Evolutionary conservation across 2,113 vertebrate genomes (phyloP), one percentile per base, ranked within the genome.

Genomic region (Ondatra zibethicus): DNA sequence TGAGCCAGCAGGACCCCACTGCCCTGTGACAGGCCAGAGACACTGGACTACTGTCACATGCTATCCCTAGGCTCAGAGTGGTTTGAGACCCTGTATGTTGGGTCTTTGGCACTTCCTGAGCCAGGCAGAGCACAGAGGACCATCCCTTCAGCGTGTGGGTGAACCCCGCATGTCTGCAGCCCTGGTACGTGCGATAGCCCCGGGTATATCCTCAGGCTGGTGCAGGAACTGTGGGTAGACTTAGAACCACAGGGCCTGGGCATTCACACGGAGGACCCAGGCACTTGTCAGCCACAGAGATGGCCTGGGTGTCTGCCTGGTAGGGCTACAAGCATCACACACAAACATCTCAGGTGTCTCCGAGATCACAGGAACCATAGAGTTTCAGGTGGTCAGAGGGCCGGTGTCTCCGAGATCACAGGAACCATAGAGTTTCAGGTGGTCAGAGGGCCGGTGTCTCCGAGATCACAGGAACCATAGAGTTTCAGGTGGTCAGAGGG

Each of bases 81-180:
- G 13, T 27, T 89, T 81, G 76, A 94, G 87, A 86, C 76, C 68
- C 81, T 97, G 70, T 86, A 84, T 68, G 55, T 76, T 75, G 88
- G 95, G 70, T 96, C 97, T 92, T 98, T 86, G 50, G 82, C 97
- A 96, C 95, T 95, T 73, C 82, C 94, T 93, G 97, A 93, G 63
- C 93, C 89, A 66, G 65, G 86, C 90, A 94, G 89, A 94, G 88
- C 72, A 58, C 87, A 2, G 55, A 29, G 31, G 73, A 25, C 61
- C 42, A 50, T 39, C 88, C 65, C 92, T 94, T 66, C 95, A 47
- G 95, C 92, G 86, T 66, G 52, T 31, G 4, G 42, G 50, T 2
- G n/a, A 50, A 61, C 33, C 31, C 39, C 3, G n/a, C 1, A 0
- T 47, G 75, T 16, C 42, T n/a, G 33, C 14, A 50, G 21, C 11